These are phyloP conservation scores for Protonemura montana DNA, from an alignment of 2,888 invertebrate genomes.

Conservation along the genomic window DNA sequence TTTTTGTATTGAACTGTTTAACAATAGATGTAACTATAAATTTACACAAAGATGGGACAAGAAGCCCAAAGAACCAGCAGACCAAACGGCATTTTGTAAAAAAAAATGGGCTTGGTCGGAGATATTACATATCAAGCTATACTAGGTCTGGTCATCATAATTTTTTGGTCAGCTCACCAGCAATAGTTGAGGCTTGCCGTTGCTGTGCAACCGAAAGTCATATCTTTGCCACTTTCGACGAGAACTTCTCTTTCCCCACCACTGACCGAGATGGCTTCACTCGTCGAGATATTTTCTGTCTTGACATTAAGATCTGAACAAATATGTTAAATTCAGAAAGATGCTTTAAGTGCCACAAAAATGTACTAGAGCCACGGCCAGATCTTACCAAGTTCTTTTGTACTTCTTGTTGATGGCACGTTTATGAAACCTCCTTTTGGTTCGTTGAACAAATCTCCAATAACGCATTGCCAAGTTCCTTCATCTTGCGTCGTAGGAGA, in stretches of 20 bases:
- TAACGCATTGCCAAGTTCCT: constrained; percentile 34
- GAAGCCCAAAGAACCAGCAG: no score
- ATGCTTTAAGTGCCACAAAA: no score
- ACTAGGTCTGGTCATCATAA: no score
- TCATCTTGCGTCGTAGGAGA: neutral
- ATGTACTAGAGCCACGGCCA: no score
- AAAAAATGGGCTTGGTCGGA: no score
- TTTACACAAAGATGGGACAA: no score
- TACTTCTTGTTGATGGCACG: neutral
- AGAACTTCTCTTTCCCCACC: constrained; percentile 17
- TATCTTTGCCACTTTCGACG: neutral
- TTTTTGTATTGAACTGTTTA: no score
- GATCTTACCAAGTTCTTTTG: neutral
- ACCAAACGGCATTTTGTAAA: no score
- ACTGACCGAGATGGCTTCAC: neutral
- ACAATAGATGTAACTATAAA: no score
- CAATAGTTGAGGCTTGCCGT: constrained; percentile 29
- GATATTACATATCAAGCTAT: no score
- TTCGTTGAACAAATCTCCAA: neutral
- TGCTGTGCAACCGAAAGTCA: neutral
- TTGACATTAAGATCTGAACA: neutral
- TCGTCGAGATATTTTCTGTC: neutral
- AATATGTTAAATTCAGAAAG: neutral
- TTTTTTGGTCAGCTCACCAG: constrained; percentile 2
- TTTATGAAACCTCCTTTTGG: constrained; percentile 24